Evolutionary conservation across 1,140 invertebrate species (phyloP), one percentile per base, ranked within the genome.

Genomic region (Lepeophtheirus salmonis): DNA sequence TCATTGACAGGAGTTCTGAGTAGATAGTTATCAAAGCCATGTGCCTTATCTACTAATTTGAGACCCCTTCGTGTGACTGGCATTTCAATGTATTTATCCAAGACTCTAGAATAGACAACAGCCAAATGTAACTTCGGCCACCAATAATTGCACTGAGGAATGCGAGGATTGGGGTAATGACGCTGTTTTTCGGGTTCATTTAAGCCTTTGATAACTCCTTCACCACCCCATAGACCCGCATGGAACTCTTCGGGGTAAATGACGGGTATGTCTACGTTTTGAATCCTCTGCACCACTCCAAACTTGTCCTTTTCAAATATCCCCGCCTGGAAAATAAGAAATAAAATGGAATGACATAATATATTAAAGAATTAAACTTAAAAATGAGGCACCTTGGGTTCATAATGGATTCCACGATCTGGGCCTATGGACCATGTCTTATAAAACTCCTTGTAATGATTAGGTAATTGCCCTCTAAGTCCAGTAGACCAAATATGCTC

Each of bases 1-100:
- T 96, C 88, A 71, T 83, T 86, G 12, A 89, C 86, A 63, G 79
- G 78, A 51, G 86, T 91, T 80, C 89, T 83, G 2, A 97, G 74
- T 64, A 97, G 74, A 74, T 98, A 98, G 71, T 84, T 79, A 75
- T 99, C 95, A 66, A 99, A 86, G 21, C 95, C 94, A 77, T 84
- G 84, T 67, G 84, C 76, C 62, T 90, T 77, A 74, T 95, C 83
- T 63, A 98, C 91, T 26, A 61, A 74, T 65, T 78, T 72, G 22
- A 92, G 71, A 1, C 89, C 81, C 64, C 89, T 73, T 51, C 81
- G 71, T 14, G 95, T 98, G 0, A 94, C 79, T 16, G 79, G 75
- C 0, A 89, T 75, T 17, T 78, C 78, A 65, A 96, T 80, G 68
- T 89, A 80, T 66, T 83, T 82, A 69, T 97, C 80, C 12, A 98